These are phyloP conservation scores for Drosophila ercepeae DNA, from an alignment of 1,140 invertebrate genomes.

Conservation along the genomic window DNA sequence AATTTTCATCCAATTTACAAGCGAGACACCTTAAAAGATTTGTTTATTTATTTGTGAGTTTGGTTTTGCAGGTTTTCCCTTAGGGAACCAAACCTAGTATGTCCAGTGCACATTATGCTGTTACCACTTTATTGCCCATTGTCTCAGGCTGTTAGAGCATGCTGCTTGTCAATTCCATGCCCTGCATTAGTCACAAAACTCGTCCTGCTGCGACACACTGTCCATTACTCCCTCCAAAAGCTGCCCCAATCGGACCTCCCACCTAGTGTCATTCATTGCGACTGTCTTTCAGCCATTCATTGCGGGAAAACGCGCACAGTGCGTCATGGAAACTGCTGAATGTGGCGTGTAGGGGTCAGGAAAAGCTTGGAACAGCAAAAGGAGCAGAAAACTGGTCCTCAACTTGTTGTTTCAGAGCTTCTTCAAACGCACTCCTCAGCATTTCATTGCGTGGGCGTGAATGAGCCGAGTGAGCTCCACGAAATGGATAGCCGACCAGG, in stretches of 20 bases:
- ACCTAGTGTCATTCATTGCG: conserved; percentile 47
- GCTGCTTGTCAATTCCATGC: conserved; percentile 41
- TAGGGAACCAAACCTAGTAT: not conserved
- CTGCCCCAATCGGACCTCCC: conserved; percentile 15
- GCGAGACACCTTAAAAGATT: too few species aligned
- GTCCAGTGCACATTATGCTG: conserved; percentile 1
- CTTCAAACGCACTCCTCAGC: conserved; percentile 31
- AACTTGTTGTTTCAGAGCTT: conserved; percentile 30
- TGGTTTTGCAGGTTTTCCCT: not conserved
- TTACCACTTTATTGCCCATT: conserved; percentile 25
- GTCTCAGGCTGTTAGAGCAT: conserved; percentile 32
- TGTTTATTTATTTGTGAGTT: not conserved
- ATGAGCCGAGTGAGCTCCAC: conserved; percentile 24
- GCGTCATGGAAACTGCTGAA: conserved; percentile 27
- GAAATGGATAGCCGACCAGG: conserved; percentile 33
- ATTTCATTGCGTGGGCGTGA: conserved; percentile 45
- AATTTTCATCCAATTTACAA: too few species aligned
- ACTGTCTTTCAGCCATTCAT: conserved; percentile 48
- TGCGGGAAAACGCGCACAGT: conserved; percentile 32
- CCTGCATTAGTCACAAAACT: conserved; percentile 50
- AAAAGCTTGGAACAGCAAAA: not conserved
- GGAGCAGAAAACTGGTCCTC: conserved; percentile 10
- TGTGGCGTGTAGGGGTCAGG: conserved; percentile 17
- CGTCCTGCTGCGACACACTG: conserved; percentile 17
- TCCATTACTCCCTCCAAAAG: conserved; percentile 27